These are phyloP conservation scores for Heteractis magnifica DNA, from an alignment of 92 coral and sea anemone species.

Conservation along the genomic window DNA sequence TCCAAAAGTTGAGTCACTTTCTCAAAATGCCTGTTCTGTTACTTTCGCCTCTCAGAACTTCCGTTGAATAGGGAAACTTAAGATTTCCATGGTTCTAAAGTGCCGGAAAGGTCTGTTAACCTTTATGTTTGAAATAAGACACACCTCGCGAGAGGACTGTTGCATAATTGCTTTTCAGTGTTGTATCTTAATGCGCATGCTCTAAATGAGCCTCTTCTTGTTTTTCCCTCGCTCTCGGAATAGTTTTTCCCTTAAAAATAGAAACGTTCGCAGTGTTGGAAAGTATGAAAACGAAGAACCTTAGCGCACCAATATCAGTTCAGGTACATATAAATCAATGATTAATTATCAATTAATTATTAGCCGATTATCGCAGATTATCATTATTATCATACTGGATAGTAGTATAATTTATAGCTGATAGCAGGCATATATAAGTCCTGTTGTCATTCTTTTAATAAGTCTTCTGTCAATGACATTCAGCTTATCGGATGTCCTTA, in stretches of 20 bases:
- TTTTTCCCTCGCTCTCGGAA: too few species aligned
- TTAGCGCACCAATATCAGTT: too few species aligned
- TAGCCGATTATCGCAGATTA: background rate
- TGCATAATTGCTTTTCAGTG: constrained; percentile 16
- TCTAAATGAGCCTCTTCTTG: too few species aligned
- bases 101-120: constrained; percentile 48
- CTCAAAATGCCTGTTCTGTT: constrained; percentile 3
- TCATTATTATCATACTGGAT: background rate
- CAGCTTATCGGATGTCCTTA: constrained; percentile 23
- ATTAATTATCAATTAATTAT: background rate
- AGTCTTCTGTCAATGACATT: constrained; percentile 17
- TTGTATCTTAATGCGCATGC: background rate
- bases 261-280: too few species aligned
- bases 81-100: constrained; percentile 24
- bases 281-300: too few species aligned
- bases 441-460: constrained; percentile 6
- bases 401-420: too few species aligned
- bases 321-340: too few species aligned
- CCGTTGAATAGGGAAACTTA: constrained; percentile 29
- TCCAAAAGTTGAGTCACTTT: background rate
- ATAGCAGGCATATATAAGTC: background rate
- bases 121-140: constrained; percentile 27
- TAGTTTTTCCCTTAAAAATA: too few species aligned
- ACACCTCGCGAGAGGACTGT: constrained; percentile 17
- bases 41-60: constrained; percentile 36